Base-by-base conservation (phyloP, 2,113 vertebrate genomes). In the Cyprinodon tularosa region DNA sequence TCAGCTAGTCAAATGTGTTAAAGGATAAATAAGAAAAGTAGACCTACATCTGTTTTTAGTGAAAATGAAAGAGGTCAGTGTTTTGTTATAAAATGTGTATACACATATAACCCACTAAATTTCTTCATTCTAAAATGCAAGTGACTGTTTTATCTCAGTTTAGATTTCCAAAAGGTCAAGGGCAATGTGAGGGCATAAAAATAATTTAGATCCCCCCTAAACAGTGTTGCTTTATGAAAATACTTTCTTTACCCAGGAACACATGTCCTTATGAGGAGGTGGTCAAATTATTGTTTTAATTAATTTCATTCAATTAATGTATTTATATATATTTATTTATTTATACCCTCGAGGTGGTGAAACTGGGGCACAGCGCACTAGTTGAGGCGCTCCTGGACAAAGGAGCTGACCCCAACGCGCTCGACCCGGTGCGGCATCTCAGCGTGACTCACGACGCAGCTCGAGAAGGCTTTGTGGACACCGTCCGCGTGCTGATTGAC, bases 371-470 rank as follows among this genome's bases (percentile, higher is more conserved):
- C 38, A 93, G 92, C 70, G 82, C 85, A n/a, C 88, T 98, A 59
- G 95, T 95, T 50, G 70, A 92, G 84, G 84, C 81, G 12, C 83
- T 99, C 48, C 92, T 99, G 0, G 47, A 44, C 0, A 90, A 76
- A 8, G 95, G 95, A 1, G 97, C 97, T 0, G 80, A 97, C 90
- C 96, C 96, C 36, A 89, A 97, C 79, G 68, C 94, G 76, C 95
- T 77, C 7, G 98, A 98, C 94, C 91, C 91, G 44, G 90, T 91
- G 40, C 1, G 5, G 3, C 91, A 93, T 42, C 95, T 97, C 81
- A 96, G 96, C 1, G 92, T 96, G 29, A 91, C 92, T 20, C 98
- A 98, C 72, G 98, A 99, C 77, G 96, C 95, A 1, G 97, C 98
- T 77, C 94, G 96, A 42, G 96, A 96, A 29, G 98, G 98, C 0